Percentiles rank a stretch among this genome's conserved stretches.
phyloP scores from a whole-genome alignment of 2,888 invertebrate genomes.

The Diadromus collaris region DNA sequence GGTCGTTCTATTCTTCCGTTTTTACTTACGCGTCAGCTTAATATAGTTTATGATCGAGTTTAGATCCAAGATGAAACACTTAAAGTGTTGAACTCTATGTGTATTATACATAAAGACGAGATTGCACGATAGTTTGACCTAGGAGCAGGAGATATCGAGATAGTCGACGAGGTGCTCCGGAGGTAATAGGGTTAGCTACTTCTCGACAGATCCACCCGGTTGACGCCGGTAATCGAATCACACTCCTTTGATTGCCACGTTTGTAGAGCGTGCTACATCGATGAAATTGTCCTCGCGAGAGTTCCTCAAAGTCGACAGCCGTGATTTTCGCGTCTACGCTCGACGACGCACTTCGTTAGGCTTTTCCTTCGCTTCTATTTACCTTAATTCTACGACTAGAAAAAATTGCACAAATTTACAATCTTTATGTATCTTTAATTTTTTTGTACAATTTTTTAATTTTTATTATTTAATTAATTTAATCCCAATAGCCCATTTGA shows the following conservation, averaged over 20 bases:
- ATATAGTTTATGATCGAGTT: not conserved
- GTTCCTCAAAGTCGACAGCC: not conserved
- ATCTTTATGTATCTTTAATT: not conserved
- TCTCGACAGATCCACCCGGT: constrained; percentile 1
- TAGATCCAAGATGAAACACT: not conserved
- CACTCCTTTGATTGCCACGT: not conserved
- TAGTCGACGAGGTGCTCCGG: not conserved
- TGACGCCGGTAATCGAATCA: constrained; percentile 4
- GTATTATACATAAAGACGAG: not conserved
- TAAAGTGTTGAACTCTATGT: not conserved
- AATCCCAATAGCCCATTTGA: not conserved
- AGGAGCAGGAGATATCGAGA: not conserved
- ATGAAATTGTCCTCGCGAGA: not conserved
- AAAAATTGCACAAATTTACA: not conserved
- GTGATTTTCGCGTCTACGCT: not conserved
- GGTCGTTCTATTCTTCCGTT: not conserved
- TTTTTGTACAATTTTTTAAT: not conserved
- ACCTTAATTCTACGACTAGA: not conserved
- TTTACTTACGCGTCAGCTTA: not conserved
- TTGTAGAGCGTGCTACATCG: not conserved
- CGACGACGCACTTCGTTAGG: not conserved
- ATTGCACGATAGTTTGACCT: constrained; percentile 4
- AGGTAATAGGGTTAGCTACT: not conserved
- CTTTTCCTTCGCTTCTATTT: not conserved
- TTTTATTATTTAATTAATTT: not conserved